Conservation (phyloP, 2,888 invertebrate genomes). For the Stenodema calcarata region DNA sequence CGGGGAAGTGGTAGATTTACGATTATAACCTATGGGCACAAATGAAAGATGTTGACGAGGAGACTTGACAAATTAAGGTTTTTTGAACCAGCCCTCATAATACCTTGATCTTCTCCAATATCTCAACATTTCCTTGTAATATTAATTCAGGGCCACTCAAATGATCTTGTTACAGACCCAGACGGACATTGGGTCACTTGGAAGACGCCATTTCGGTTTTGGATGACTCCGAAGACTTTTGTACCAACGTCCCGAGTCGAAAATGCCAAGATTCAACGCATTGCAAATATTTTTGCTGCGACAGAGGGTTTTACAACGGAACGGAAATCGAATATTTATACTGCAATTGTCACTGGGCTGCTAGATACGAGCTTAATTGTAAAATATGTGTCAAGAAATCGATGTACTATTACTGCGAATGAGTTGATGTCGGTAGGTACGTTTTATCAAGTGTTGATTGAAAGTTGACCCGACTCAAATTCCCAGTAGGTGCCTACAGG, state of each 20-base stretch:
- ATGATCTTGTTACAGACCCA: neutral
- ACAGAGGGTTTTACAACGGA: neutral
- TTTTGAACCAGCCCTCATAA: too few species aligned
- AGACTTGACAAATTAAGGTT: too few species aligned
- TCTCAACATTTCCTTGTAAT: too few species aligned
- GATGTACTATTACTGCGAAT: neutral
- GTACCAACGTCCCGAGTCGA: neutral
- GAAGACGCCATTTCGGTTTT: neutral
- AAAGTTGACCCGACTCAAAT: too few species aligned
- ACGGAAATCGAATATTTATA: neutral
- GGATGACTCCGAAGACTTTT: constrained; percentile 24
- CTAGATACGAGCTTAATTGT: neutral
- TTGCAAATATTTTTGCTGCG: constrained; percentile 7
- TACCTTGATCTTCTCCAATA: too few species aligned
- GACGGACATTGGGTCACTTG: neutral
- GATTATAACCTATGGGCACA: too few species aligned
- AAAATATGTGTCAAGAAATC: neutral
- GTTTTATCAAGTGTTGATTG: too few species aligned
- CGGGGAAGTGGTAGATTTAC: too few species aligned
- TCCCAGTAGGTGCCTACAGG: too few species aligned
- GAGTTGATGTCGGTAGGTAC: too few species aligned
- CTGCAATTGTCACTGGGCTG: neutral
- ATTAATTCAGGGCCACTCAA: too few species aligned
- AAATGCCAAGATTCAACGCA: neutral
- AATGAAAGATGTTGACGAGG: too few species aligned